phyloP scores from a whole-genome alignment of 2,797 vertebrate species.

The Pelobates cultripes region DNA sequence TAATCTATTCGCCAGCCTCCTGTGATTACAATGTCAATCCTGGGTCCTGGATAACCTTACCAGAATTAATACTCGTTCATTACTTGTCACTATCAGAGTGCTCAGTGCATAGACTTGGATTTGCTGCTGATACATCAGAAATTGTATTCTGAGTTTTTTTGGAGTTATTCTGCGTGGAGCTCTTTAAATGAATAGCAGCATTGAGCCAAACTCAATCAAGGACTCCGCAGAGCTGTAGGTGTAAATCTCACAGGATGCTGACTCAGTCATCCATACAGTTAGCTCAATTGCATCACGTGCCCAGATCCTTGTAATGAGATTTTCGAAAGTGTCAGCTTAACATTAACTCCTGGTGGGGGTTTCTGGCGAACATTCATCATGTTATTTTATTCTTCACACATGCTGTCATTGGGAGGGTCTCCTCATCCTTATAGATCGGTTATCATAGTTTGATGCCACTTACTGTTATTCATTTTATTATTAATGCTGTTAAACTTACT shows the following conservation, averaged over 20 bases:
- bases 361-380: slow-evolving; percentile 60
- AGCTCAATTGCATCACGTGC: slow-evolving; percentile 74
- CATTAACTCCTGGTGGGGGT: slow-evolving; percentile 70
- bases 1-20: background rate
- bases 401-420: no score
- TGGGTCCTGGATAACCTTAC: background rate
- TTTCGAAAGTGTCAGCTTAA: slow-evolving; percentile 66
- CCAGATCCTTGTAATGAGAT: slow-evolving; percentile 80
- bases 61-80: background rate
- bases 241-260: slow-evolving; percentile 75
- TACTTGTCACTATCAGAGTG: background rate
- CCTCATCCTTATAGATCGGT: no score
- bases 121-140: slow-evolving; percentile 25
- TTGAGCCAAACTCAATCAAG: slow-evolving; percentile 56
- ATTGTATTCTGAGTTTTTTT: slow-evolving; percentile 33
- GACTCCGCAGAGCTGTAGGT: slow-evolving; percentile 59
- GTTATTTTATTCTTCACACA: background rate
- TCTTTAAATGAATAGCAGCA: slow-evolving; percentile 50
- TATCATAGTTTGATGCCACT: no score
- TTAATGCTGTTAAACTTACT: no score
- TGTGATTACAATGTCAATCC: background rate
- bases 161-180: slow-evolving; percentile 16
- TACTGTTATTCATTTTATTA: no score
- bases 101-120: background rate
- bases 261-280: slow-evolving; percentile 72